Percentiles rank a stretch among this genome's conserved stretches.
phyloP scores from a whole-genome alignment of 2,797 vertebrate species.

The Sebastes itinus region DNA sequence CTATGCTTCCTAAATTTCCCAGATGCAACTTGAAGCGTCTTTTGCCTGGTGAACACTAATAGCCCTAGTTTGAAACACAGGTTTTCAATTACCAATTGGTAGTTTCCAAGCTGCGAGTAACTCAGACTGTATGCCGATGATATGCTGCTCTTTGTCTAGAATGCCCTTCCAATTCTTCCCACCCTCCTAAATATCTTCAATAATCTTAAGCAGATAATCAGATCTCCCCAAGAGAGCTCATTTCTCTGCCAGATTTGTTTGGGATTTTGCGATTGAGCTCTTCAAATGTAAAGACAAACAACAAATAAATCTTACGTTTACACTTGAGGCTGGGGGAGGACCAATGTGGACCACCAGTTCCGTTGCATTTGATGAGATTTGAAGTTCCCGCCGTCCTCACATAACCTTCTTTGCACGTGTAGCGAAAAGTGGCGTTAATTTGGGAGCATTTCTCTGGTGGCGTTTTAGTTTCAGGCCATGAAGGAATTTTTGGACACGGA shows the following conservation, averaged over 20 bases:
- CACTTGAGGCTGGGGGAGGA: neutral
- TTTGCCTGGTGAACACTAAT: neutral
- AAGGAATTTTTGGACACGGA: conserved; percentile 21
- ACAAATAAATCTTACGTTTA: neutral
- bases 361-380: conserved; percentile 29
- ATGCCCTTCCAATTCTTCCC: neutral
- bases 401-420: conserved; percentile 47
- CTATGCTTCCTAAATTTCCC: neutral
- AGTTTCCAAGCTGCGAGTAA: neutral
- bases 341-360: accelerated
- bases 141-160: neutral
- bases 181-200: neutral
- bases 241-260: too few relatives aligned
- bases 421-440: accelerated
- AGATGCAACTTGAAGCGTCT: neutral
- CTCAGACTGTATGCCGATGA: neutral
- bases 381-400: conserved; percentile 76
- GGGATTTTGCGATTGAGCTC: neutral
- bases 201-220: too few relatives aligned
- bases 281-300: neutral
- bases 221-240: too few relatives aligned
- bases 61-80: neutral
- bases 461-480: accelerated
- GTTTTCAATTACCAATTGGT: neutral
- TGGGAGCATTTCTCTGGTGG: accelerated